phyloP scores from a whole-genome alignment of 2,888 invertebrate species.

The Mylabris sibirica region DNA sequence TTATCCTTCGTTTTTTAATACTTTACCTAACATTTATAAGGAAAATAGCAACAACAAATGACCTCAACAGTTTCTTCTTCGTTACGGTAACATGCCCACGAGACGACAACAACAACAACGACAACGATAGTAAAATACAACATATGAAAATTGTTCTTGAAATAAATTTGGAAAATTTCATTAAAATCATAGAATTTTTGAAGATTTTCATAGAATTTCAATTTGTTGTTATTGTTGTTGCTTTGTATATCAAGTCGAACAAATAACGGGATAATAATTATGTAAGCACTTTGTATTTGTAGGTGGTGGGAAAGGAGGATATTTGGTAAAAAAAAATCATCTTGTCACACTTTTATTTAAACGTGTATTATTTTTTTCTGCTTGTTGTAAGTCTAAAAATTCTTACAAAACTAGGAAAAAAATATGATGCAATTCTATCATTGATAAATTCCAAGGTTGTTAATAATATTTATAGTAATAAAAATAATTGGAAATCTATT shows the following conservation, averaged over 20 bases:
- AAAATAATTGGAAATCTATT: neutral
- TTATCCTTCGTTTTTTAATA: neutral
- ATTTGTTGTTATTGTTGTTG: neutral
- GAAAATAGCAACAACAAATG: conserved; percentile 9
- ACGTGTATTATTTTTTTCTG: neutral
- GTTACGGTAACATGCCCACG: conserved; percentile 6
- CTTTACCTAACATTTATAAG: neutral
- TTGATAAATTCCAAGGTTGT: neutral
- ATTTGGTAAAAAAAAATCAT: neutral
- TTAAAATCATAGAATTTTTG: neutral
- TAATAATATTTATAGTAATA: no score
- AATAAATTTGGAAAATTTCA: neutral
- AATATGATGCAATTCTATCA: neutral
- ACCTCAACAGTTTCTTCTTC: conserved; percentile 7
- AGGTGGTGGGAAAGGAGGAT: neutral
- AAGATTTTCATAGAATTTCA: neutral
- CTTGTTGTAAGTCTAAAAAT: neutral
- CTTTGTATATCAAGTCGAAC: conserved; percentile 9
- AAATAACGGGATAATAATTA: conserved; percentile 11
- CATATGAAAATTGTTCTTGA: neutral
- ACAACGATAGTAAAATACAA: neutral
- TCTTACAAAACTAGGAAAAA: neutral
- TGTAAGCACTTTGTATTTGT: neutral
- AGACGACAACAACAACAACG: neutral
- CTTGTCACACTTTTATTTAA: neutral